Evolutionary conservation across 2,888 invertebrate species (phyloP).

Genomic region (Diplolepis rosae): DNA sequence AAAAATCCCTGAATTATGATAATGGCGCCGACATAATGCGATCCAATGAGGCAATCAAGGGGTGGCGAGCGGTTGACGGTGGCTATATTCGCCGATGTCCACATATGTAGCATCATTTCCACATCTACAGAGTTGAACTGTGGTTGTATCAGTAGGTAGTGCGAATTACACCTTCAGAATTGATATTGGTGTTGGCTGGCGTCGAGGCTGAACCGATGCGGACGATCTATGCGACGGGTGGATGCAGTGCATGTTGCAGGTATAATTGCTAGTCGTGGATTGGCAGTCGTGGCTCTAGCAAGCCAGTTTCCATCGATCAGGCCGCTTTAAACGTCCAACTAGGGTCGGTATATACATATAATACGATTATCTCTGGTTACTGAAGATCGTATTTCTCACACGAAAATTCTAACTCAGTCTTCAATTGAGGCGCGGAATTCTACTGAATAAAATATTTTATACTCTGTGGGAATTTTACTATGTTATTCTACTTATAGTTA

Average conservation of each 20-base stretch:
- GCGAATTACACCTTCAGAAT: conserved; percentile 67
- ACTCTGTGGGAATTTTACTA: no score
- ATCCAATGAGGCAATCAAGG: conserved; percentile 73
- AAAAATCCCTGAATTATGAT: conserved; percentile 73
- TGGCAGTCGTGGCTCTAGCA: conserved; percentile 66
- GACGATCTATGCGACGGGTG: conserved; percentile 68
- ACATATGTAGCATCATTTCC: conserved; percentile 30
- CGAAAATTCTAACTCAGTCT: not conserved
- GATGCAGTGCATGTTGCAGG: conserved; percentile 64
- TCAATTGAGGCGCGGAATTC: no score
- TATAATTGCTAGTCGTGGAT: conserved; percentile 69
- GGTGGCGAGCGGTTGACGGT: conserved; percentile 32
- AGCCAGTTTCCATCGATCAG: conserved; percentile 72
- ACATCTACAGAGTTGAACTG: conserved; percentile 35
- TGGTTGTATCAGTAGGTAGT: conserved; percentile 44
- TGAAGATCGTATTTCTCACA: not conserved
- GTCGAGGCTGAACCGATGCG: conserved; percentile 59
- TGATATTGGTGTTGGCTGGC: conserved; percentile 67
- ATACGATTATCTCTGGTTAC: not conserved
- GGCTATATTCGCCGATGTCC: conserved; percentile 40
- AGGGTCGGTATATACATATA: conserved; percentile 48
- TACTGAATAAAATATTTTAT: no score
- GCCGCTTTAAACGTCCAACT: conserved; percentile 64
- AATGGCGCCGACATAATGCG: conserved; percentile 72
- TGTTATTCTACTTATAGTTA: no score